Evolutionary conservation across 2,113 vertebrate species (phyloP), one percentile per base, ranked within the genome.

Genomic region (Anhinga rufa): DNA sequence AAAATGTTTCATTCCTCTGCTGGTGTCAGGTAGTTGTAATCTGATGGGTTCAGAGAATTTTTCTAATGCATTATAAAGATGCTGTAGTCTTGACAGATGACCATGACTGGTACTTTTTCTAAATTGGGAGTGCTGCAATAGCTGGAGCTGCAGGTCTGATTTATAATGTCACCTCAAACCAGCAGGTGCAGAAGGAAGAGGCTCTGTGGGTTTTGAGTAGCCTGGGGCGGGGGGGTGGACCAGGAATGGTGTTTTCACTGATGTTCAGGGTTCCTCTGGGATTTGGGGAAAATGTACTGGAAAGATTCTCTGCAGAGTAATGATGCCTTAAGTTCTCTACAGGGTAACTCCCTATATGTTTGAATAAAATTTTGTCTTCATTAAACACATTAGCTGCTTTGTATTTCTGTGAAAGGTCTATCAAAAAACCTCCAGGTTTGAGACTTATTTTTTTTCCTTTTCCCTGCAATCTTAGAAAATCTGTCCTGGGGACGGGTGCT

Each of bases 31-130:
- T 29, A 60, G 44, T 12, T 90, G 74, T 34, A 49, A 82, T 69
- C 74, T 65, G 74, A 54, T 20, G 12, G 52, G 20, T 52, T 80
- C 82, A 5, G 5, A 7, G 82, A 55, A 18, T 79, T 78, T 76
- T 82, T 90, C 84, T 87, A 26, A 13, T 91, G 91, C 46, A 32
- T 76, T 75, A 31, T 66, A 46, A 71, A 89, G 74, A 90, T 75
- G 91, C 83, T 89, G 49, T 29, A 21, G 57, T 86, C 87, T 61
- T 94, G 91, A 85, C 91, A 71, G 93, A 57, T 36, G 71, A 31
- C 74, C 60, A 0, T 80, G 90, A 46, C 65, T 60, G 68, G 76
- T 85, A 4, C 46, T 92, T 44, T 52, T 60, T 86, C 83, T 88
- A 40, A 75, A 9, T 25, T 44, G 76, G 83, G 72, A 58, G 60